Conservation (phyloP, 2,888 invertebrate genomes). For the Liopterus haemorrhoidalis region DNA sequence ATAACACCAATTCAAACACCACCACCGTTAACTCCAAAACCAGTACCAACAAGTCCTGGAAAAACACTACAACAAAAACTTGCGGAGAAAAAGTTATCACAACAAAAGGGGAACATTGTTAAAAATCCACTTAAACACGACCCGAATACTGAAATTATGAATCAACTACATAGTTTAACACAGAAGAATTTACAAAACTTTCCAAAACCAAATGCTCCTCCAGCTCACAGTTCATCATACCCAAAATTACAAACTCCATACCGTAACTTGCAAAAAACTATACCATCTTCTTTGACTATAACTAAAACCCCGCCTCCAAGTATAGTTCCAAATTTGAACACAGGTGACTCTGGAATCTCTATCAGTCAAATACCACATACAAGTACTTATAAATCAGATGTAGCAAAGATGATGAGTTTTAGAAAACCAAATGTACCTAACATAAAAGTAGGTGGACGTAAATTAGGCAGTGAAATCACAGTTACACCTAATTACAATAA, state of each 20-base stretch:
- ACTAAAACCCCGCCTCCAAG: conserved; percentile 45
- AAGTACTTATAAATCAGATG: conserved; percentile 19
- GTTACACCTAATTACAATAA: conserved; percentile 18
- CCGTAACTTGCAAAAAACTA: conserved; percentile 33
- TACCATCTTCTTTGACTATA: conserved; percentile 51
- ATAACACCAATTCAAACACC: conserved; percentile 41
- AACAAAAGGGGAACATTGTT: conserved; percentile 24
- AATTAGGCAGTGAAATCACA: conserved; percentile 17
- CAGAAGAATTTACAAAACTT: conserved; percentile 24
- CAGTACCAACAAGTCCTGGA: conserved; percentile 49
- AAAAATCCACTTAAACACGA: conserved; percentile 21
- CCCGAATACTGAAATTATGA: conserved; percentile 23
- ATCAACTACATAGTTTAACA: conserved; percentile 23
- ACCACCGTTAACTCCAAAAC: conserved; percentile 18
- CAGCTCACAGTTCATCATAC: conserved; percentile 10
- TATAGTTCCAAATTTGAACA: conserved; percentile 15
- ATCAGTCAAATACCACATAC: conserved; percentile 40
- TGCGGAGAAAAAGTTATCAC: conserved; percentile 53
- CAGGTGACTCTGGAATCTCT: conserved; percentile 41
- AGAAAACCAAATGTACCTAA: conserved; percentile 17
- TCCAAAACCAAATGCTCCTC: conserved; percentile 22
- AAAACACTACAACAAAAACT: conserved; percentile 65
- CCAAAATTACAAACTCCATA: conserved; percentile 11
- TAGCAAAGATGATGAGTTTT: conserved; percentile 17
- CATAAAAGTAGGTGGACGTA: conserved; percentile 7